Evolutionary conservation across 2,888 invertebrate genomes (phyloP).

Genomic region (Drosophila tripunctata): DNA sequence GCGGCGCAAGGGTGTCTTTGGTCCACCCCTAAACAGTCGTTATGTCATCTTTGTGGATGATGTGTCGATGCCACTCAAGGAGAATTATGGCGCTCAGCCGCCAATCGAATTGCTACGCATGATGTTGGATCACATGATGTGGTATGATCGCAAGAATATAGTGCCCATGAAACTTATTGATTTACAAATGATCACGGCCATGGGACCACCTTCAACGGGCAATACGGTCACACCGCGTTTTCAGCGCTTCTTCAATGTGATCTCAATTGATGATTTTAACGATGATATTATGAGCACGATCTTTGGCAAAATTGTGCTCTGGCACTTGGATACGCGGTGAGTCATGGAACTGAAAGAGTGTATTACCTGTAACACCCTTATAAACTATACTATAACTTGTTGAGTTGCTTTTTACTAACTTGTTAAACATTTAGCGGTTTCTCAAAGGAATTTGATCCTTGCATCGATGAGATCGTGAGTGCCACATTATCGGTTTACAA

Average conservation of each 20-base stretch:
- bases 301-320: constrained; percentile 94
- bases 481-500: constrained; percentile 96
- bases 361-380: too few species aligned
- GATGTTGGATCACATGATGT: constrained; percentile 94
- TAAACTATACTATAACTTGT: too few species aligned
- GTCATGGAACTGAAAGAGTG: not conserved
- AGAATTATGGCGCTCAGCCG: constrained; percentile 95
- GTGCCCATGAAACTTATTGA: constrained; percentile 92
- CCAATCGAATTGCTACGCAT: constrained; percentile 96
- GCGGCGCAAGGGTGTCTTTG: constrained; percentile 95
- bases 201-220: constrained; percentile 92
- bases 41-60: constrained; percentile 97
- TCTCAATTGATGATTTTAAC: constrained; percentile 95
- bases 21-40: constrained; percentile 95
- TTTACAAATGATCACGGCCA: constrained; percentile 94
- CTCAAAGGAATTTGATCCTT: constrained; percentile 96
- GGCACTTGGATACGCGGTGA: constrained; percentile 97
- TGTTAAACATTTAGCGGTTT: constrained; percentile 88
- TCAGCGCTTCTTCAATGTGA: constrained; percentile 92
- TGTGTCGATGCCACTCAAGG: constrained; percentile 95
- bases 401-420: not conserved
- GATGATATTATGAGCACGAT: constrained; percentile 93
- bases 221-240: constrained; percentile 94
- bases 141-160: constrained; percentile 94
- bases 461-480: constrained; percentile 93